Evolutionary conservation across 35 echinoderm and acorn worm species (phyloP).

Genomic region (Anneissia japonica): DNA sequence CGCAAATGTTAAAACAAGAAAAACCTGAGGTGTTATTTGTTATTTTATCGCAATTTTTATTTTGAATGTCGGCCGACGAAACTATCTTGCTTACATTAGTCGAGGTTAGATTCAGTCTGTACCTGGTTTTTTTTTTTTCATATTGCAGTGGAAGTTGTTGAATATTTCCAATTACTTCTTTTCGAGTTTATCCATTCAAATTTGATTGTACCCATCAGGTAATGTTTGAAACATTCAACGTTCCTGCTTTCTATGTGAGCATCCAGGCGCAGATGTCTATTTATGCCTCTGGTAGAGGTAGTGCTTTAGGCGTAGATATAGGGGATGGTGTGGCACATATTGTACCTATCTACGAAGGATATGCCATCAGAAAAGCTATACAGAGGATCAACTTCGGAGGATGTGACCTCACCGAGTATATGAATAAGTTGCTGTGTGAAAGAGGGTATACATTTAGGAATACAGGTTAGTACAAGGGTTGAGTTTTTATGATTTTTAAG

Average conservation of each 20-base stretch:
- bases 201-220: neutral
- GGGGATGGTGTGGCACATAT: slow-evolving; percentile 31
- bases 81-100: no score
- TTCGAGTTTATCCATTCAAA: neutral
- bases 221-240: slow-evolving; percentile 3
- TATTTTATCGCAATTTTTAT: no score
- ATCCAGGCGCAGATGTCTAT: neutral
- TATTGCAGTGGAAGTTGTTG: no score
- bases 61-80: no score
- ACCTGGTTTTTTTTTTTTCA: no score
- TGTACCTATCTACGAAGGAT: slow-evolving; percentile 15
- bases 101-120: no score
- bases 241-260: neutral
- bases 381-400: slow-evolving; percentile 5
- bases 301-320: neutral
- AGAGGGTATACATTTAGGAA: neutral
- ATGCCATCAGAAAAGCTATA: neutral
- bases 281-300: slow-evolving; percentile 1
- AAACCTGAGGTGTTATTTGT: no score
- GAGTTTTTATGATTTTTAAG: neutral
- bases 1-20: no score
- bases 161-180: no score
- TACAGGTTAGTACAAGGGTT: neutral
- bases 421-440: neutral
- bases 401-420: slow-evolving; percentile 25